phyloP scores from a whole-genome alignment of 2,113 vertebrate species.

The Campylorhamphus procurvoides region DNA sequence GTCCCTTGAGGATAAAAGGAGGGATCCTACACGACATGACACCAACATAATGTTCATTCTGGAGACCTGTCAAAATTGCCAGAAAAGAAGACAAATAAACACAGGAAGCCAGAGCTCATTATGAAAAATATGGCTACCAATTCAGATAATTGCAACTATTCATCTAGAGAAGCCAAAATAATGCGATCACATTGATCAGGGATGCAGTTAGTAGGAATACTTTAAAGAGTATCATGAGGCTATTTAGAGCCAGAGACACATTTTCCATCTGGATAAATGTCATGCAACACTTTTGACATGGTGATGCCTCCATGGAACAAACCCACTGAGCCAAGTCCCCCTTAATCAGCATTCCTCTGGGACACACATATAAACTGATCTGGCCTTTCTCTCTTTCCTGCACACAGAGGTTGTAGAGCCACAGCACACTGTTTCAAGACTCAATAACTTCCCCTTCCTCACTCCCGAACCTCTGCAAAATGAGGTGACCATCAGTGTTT shows the following conservation, averaged over 20 bases:
- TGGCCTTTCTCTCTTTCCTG: neutral
- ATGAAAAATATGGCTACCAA: constrained; percentile 47
- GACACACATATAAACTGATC: neutral
- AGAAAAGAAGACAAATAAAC: constrained; percentile 44
- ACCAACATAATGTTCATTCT: constrained; percentile 37
- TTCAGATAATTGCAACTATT: constrained; percentile 40
- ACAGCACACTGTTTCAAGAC: neutral
- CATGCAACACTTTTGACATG: neutral
- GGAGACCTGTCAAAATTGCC: constrained; percentile 54
- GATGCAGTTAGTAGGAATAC: neutral
- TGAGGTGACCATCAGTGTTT: neutral
- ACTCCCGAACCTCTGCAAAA: neutral
- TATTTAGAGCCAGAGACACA: neutral
- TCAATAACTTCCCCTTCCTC: neutral
- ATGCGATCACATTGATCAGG: neutral
- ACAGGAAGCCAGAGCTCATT: constrained; percentile 48
- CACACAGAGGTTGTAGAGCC: neutral
- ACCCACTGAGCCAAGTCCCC: neutral
- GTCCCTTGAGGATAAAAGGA: constrained; percentile 38
- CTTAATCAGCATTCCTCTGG: neutral
- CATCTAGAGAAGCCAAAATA: constrained; percentile 12
- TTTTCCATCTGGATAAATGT: constrained; percentile 16
- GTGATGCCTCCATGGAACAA: neutral
- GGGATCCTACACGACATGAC: constrained; percentile 20
- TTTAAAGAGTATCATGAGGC: neutral